Evolutionary conservation across 2,888 invertebrate species (phyloP).

Genomic region (Embidobia sp.): DNA sequence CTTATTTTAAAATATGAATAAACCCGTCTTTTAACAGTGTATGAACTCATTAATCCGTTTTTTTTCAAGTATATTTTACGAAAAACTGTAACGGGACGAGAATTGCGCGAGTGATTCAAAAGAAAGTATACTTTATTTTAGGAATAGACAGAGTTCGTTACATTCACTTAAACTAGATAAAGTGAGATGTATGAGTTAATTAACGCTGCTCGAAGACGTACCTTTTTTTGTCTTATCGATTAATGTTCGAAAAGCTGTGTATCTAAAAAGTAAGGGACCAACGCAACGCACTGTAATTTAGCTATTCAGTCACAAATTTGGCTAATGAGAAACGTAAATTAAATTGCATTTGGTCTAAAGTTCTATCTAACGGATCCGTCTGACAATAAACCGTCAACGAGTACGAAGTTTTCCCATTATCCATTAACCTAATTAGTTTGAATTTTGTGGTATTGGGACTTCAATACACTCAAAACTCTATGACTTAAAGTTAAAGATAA

Average conservation of each 20-base stretch:
- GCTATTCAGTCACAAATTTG: conserved; percentile 59
- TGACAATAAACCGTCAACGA: conserved; percentile 77
- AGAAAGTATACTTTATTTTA: too few species aligned
- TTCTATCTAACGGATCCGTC: conserved; percentile 66
- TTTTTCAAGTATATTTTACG: too few species aligned
- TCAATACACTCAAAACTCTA: conserved; percentile 60
- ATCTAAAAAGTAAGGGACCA: conserved; percentile 19
- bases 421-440: conserved; percentile 79
- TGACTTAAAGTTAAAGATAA: conserved; percentile 66
- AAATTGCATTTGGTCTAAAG: conserved; percentile 69
- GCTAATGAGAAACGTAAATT: conserved; percentile 66
- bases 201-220: conserved; percentile 8
- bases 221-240: conserved; percentile 14
- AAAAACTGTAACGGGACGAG: too few species aligned
- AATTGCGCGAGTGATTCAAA: too few species aligned
- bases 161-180: conserved; percentile 20
- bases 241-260: neutral
- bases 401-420: conserved; percentile 77
- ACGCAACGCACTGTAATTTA: conserved; percentile 43
- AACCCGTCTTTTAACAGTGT: too few species aligned
- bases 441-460: conserved; percentile 75
- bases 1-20: too few species aligned
- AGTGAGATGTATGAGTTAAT: conserved; percentile 19
- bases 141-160: conserved; percentile 15
- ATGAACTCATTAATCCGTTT: too few species aligned